Evolutionary conservation across 2,113 vertebrate genomes (phyloP), one percentile per base, ranked within the genome.

Genomic region (Coptodon bakossiorum): DNA sequence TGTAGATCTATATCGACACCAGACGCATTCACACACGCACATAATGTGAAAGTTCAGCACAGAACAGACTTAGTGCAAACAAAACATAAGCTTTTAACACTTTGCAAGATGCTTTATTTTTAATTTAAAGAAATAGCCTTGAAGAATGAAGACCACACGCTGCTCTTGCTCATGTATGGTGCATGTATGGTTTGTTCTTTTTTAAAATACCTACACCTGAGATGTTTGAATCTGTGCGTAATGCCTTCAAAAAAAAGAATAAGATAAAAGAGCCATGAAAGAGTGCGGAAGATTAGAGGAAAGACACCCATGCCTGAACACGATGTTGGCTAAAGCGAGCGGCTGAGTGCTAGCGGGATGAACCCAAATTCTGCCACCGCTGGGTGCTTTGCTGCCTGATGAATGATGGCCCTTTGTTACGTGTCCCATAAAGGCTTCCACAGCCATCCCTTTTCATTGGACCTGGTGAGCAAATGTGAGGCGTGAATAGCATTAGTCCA

Each of bases 401-500:
- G 93, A 96, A 95, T 95, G 94, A 95, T 90, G 88, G 89, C 14
- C 83, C 91, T 95, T 96, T 96, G 95, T 96, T 81, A 81, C 7
- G 11, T 22, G 82, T 88, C 82, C 80, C 84, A 91, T 93, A 96
- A 94, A 96, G 91, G 93, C 89, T 50, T 90, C 88, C 78, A 68
- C 83, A 68, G 85, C 86, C 89, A 43, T 91, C 89, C 84, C 94
- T 93, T 95, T 95, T 95, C 90, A 93, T 53, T 19, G 81, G 92
- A 90, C 91, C 91, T 87, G 91, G 89, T 89, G 86, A 92, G 95
- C 94, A 94, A 95, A 94, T 92, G 95, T 88, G 90, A 93, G 94
- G 90, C 90, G 89, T 94, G 93, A 95, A 95, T 95, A 93, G 94
- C 92, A 95, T 95, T 94, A 96, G 95, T 96, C 92, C 95, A 85